These are phyloP conservation scores for Megalops cyprinoides DNA, from an alignment of 2,797 vertebrate genomes.

Conservation along the genomic window DNA sequence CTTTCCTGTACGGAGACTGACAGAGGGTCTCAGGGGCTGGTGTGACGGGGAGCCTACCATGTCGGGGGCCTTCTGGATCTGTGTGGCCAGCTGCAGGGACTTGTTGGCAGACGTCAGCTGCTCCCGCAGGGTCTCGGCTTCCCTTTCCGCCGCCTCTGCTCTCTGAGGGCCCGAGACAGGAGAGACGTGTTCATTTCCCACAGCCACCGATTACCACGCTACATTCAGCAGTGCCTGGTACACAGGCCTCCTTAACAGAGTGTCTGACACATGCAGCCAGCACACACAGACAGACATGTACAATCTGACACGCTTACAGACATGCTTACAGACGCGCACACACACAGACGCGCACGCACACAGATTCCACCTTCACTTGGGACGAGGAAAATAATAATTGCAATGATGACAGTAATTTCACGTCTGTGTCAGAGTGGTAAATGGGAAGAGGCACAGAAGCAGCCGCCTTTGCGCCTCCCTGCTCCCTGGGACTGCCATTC, in stretches of 20 bases:
- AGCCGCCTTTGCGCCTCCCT: too few species aligned
- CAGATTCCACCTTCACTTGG: too few species aligned
- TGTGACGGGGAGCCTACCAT: slow-evolving; percentile 80
- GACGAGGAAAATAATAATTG: too few species aligned
- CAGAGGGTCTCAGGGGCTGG: too few species aligned
- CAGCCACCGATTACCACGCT: background rate
- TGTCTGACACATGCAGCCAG: background rate
- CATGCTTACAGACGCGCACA: background rate
- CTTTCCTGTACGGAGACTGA: too few species aligned
- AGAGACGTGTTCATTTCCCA: slow-evolving; percentile 16
- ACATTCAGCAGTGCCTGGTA: background rate
- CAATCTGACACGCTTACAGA: background rate
- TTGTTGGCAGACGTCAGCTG: slow-evolving; percentile 90
- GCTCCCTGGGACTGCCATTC: too few species aligned
- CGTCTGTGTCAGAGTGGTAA: too few species aligned
- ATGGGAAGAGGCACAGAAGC: too few species aligned
- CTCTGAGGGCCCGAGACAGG: slow-evolving; percentile 74
- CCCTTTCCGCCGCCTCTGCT: slow-evolving; percentile 92
- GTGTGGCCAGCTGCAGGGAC: slow-evolving; percentile 86
- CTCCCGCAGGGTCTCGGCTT: slow-evolving; percentile 88
- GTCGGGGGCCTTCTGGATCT: slow-evolving; percentile 86
- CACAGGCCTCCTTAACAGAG: too few species aligned
- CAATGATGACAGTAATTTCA: too few species aligned
- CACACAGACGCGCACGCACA: background rate
- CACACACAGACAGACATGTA: background rate